Conservation (phyloP, 2,888 invertebrate genomes). For the Drosophila recens region DNA sequence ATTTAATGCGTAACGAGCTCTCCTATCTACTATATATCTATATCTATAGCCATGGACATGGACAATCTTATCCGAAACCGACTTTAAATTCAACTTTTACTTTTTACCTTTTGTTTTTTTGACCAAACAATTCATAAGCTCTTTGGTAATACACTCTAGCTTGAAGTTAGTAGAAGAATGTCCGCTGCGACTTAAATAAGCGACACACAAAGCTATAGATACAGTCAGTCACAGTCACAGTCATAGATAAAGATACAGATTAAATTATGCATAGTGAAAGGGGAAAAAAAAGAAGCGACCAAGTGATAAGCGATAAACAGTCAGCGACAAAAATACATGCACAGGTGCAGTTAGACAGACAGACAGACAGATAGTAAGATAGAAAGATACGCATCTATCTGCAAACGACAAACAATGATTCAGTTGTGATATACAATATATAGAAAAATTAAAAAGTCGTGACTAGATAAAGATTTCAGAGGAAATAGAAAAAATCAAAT, state of each 20-base stretch:
- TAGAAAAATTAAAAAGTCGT: slow-evolving; percentile 8
- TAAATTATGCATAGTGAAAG: slow-evolving; percentile 11
- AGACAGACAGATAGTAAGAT: slow-evolving; percentile 9
- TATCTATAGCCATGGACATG: slow-evolving; percentile 27
- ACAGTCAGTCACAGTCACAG: slow-evolving; percentile 20
- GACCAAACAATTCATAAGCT: slow-evolving; percentile 21
- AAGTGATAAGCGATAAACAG: slow-evolving; percentile 5
- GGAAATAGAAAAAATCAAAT: background rate
- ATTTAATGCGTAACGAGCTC: slow-evolving; percentile 11
- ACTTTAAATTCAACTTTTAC: background rate
- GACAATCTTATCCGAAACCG: slow-evolving; percentile 60
- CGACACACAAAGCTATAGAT: slow-evolving; percentile 3
- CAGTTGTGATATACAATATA: slow-evolving; percentile 18
- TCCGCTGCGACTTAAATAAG: slow-evolving; percentile 21
- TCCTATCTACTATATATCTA: slow-evolving; percentile 20
- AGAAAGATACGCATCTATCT: slow-evolving; percentile 11
- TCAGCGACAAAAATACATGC: slow-evolving; percentile 1
- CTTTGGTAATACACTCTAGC: slow-evolving; percentile 43
- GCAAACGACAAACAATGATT: background rate
- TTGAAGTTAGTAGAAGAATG: slow-evolving; percentile 16
- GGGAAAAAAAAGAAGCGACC: background rate
- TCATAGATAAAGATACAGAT: slow-evolving; percentile 23
- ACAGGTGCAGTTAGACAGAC: slow-evolving; percentile 7
- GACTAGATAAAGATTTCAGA: background rate
- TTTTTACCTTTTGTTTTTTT: slow-evolving; percentile 11